Conservation (phyloP, 1,140 invertebrate genomes). For the Trichomalopsis sarcophagae region DNA sequence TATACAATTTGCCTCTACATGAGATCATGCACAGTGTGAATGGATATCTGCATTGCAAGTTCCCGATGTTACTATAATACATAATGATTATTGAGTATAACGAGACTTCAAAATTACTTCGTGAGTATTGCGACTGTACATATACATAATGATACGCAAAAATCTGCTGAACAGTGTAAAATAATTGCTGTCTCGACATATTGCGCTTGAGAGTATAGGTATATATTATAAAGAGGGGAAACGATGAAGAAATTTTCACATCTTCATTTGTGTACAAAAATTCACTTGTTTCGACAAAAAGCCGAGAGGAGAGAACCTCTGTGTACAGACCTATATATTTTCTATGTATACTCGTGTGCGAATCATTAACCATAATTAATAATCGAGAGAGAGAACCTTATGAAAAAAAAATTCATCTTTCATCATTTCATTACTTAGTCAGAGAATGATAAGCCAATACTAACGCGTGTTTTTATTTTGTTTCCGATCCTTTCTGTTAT, state of each 20-base stretch:
- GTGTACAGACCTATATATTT: not conserved
- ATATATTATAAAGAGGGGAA: not conserved
- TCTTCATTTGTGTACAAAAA: slow-evolving; percentile 2
- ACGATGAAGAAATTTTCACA: slow-evolving; percentile 6
- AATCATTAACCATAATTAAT: not conserved
- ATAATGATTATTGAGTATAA: slow-evolving; percentile 70
- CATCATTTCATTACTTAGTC: slow-evolving; percentile 66
- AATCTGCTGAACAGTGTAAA: not conserved
- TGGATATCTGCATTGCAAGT: slow-evolving; percentile 62
- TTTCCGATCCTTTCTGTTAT: slow-evolving; percentile 75
- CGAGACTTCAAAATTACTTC: slow-evolving; percentile 57
- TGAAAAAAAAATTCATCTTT: slow-evolving; percentile 55
- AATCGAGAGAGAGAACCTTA: slow-evolving; percentile 35
- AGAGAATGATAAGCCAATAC: slow-evolving; percentile 68
- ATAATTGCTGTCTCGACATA: slow-evolving; percentile 54
- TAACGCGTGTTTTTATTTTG: slow-evolving; percentile 75
- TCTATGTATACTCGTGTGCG: not conserved
- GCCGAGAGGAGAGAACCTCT: slow-evolving; percentile 49
- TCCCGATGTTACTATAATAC: slow-evolving; percentile 71
- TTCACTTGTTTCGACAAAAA: slow-evolving; percentile 44
- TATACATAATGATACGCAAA: not conserved
- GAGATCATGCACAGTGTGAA: slow-evolving; percentile 63
- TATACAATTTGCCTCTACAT: slow-evolving; percentile 48
- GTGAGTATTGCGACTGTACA: slow-evolving; percentile 55
- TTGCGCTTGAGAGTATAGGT: slow-evolving; percentile 43